A percentile compares a stretch with the other conserved stretches of the same genome.
phyloP scores from a whole-genome alignment of 2,797 vertebrate genomes.

The Pempheris klunzingeri region DNA sequence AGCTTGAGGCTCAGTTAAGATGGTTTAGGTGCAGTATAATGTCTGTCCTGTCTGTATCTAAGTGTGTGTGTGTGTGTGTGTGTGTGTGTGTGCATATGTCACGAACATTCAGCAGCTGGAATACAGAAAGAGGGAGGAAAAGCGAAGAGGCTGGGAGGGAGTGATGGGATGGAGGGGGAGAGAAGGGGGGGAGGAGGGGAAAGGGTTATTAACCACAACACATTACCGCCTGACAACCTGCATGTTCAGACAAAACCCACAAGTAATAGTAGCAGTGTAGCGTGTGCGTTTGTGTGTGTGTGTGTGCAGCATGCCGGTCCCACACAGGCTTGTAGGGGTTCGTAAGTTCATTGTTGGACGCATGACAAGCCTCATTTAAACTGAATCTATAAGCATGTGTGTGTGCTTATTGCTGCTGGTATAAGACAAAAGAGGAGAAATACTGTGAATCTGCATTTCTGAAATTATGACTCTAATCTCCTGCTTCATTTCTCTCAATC shows the following conservation, averaged over 20 bases:
- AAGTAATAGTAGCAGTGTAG: slow-evolving; percentile 40
- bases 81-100: slow-evolving; percentile 20
- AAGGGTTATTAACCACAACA: slow-evolving; percentile 75
- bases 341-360: slow-evolving; percentile 50
- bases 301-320: slow-evolving; percentile 37
- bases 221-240: slow-evolving; percentile 69
- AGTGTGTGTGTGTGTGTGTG: slow-evolving; percentile 16
- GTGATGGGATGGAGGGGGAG: slow-evolving; percentile 33
- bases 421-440: slow-evolving; percentile 33
- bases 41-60: not conserved
- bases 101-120: slow-evolving; percentile 53
- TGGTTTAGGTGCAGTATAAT: not conserved
- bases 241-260: slow-evolving; percentile 73
- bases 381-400: slow-evolving; percentile 15
- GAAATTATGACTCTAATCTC: slow-evolving; percentile 48
- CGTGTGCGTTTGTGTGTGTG: slow-evolving; percentile 19
- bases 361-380: slow-evolving; percentile 58
- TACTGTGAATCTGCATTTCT: slow-evolving; percentile 51
- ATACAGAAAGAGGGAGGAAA: slow-evolving; percentile 49
- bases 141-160: slow-evolving; percentile 6
- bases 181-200: slow-evolving; percentile 46
- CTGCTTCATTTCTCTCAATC: slow-evolving; percentile 64
- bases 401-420: slow-evolving; percentile 37
- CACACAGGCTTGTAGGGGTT: slow-evolving; percentile 48
- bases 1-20: slow-evolving; percentile 25